Evolutionary conservation across 1,140 invertebrate species (phyloP), one percentile per base, ranked within the genome.

Genomic region (Bradysia coprophila): DNA sequence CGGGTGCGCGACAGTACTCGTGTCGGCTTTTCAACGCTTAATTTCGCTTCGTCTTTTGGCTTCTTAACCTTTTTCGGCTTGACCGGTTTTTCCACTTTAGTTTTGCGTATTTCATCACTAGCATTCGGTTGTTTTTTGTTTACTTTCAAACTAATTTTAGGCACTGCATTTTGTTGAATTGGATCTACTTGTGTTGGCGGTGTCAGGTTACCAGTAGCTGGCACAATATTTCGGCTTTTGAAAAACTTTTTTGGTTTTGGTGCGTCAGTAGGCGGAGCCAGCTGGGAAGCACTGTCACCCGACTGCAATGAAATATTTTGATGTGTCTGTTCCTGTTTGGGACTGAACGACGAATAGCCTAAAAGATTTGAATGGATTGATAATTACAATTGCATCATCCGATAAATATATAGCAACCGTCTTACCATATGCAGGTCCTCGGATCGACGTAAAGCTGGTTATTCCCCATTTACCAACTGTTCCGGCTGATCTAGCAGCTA

Each of bases 401-500:
- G 3, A 9, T 6, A 16, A 6, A 18, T 23, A 8, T 42, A 32
- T 18, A 42, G 18, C 4, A 23, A 33, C 4, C 4, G 2, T 15
- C 37, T 20, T 31, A 22, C 21, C 24, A 31, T 44, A 23, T 11
- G n/a, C 18, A 18, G 21, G 33, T 21, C 21, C 32, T 51, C 88
- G 69, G 43, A 88, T 81, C 2, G 86, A 90, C 28, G 88, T 91
- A 62, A 90, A 92, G 36, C 85, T 88, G 47, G 87, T 90, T 58
- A 88, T 85, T 49, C 88, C 88, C 86, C 87, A 93, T 69, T 88
- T 86, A 49, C 86, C 86, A 45, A 91, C 78, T 28, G 83, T 87
- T 45, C 85, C 87, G 48, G 86, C 79, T 21, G 85, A 89, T 48
- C 87, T 78, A 18, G 85, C 81, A 33, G 85, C 84, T 21, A 82